Evolutionary conservation across 1,140 invertebrate species (phyloP), one percentile per base, ranked within the genome.

Genomic region (Venustaconcha ellipsiformis): DNA sequence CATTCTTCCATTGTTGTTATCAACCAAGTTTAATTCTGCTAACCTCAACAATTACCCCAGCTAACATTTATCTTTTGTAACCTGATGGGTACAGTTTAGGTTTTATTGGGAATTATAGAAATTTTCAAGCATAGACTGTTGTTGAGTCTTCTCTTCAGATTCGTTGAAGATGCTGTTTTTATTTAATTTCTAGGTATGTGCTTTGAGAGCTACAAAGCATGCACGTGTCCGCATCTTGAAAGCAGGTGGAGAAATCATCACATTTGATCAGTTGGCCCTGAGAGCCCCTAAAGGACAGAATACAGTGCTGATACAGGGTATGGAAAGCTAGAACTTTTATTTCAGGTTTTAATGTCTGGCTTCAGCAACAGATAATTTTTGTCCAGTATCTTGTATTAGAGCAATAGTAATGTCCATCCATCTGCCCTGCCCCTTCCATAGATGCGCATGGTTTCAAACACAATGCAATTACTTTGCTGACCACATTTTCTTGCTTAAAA

Each of bases 201-300:
- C 98, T 76, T 92, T 99, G 18, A 93, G 94, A 84, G 94, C 99
- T 3, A 98, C 98, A 79, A 95, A 96, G 82, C 94, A 94, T 82
- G 99, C 98, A 70, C 93, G 98, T 84, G 96, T 95, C 70, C 94
- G 98, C 60, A 99, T 99, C 87, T 91, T 99, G 83, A 97, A 97
- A 91, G 95, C 96, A 88, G 97, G 97, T 84, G 97, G 98, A 83
- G 94, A 99, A 91, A 95, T 99, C 67, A 93, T 99, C 48, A 99
- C 98, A 58, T 99, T 99, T 88, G 99, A 99, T 92, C 97, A 99
- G 90, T 91, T 99, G 83, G 98, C 99, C 64, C 90, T 98, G 55
- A 93, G 94, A 76, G 91, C 97, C 57, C 99, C 99, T 55, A 96
- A 94, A 80, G 99, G 99, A 82, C 94, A 95, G 82, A 96, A 96